These are phyloP conservation scores for Rhipidura dahli DNA, from an alignment of 2,113 vertebrate genomes.

Conservation along the genomic window DNA sequence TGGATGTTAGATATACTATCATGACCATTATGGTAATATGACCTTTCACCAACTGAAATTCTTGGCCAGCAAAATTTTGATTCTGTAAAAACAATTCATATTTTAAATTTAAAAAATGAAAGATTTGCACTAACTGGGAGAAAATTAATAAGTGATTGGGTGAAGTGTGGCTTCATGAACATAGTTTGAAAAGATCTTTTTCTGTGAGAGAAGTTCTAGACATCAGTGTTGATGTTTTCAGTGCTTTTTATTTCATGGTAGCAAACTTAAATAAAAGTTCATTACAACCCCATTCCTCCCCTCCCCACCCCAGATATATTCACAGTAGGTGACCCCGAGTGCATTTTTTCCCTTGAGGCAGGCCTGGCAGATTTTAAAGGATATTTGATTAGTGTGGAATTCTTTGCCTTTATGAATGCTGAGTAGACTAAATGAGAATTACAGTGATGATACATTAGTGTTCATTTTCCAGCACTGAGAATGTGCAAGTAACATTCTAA, in stretches of 20 bases:
- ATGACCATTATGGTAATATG: neutral
- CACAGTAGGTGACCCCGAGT: neutral
- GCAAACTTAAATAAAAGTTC: neutral
- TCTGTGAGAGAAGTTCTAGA: neutral
- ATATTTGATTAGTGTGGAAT: neutral
- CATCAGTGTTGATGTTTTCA: neutral
- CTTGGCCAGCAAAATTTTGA: neutral
- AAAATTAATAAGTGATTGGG: neutral
- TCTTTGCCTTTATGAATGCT: conserved; percentile 21
- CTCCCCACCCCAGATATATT: neutral
- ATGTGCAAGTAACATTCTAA: neutral
- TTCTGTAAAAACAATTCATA: neutral
- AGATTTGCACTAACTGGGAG: neutral
- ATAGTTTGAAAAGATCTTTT: neutral
- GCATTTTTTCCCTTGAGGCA: neutral
- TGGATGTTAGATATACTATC: neutral
- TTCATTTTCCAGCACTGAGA: neutral
- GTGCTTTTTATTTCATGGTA: neutral
- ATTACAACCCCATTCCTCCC: neutral
- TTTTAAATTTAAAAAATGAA: neutral
- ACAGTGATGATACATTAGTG: neutral
- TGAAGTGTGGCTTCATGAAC: neutral
- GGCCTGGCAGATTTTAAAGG: neutral
- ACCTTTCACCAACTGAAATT: neutral
- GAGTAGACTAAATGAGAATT: neutral